Base-by-base conservation (phyloP, 1,140 invertebrate species). In the Apis florea region DNA sequence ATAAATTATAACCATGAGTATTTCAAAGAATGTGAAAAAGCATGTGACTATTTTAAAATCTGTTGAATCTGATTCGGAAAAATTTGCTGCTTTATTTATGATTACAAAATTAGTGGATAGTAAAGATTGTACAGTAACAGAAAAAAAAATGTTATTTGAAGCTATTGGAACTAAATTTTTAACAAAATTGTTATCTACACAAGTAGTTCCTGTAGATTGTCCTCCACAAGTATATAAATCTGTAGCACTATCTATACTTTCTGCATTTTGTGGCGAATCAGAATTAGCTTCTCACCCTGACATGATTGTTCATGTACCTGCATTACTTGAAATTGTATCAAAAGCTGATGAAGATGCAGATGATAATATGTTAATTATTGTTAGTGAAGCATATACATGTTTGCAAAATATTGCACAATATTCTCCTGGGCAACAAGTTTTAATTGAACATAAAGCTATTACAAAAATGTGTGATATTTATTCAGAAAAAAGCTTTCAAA, bases 41-140 rank as follows among this genome's bases (percentile, higher is more conserved):
- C 98, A 97, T 92, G 95, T 96, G 69, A 94, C 95, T 31, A 95
- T 97, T 75, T 92, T 98, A 75, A 96, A 97, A 90, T 95, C 95
- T 87, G 96, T 97, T 1, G 95, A 95, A 78, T 96, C 95, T 88
- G 97, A 98, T 92, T 98, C 97, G 0, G 97, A 98, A 93, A 98
- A 98, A 93, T 98, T 98, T 92, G 97, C 97, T 12, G 97, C 96
- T 1, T 94, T 98, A 4, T 98, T 98, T 90, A 96, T 98, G 96
- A 97, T 98, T 49, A 98, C 97, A 1, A 98, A 98, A 92, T 90
- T 98, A 70, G 95, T 98, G 12, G 97, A 97, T 91, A 95, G 95
- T 75, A 96, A 96, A 89, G 96, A 98, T 85, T 97, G 97, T 89
- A 96, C 95, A 79, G 91, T 95, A 3, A 92, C 93, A 15, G 95